Percentiles rank a stretch among this genome's conserved stretches.
Conservation (phyloP, 2,888 invertebrate genomes). For the Mesochorus sp. region DNA sequence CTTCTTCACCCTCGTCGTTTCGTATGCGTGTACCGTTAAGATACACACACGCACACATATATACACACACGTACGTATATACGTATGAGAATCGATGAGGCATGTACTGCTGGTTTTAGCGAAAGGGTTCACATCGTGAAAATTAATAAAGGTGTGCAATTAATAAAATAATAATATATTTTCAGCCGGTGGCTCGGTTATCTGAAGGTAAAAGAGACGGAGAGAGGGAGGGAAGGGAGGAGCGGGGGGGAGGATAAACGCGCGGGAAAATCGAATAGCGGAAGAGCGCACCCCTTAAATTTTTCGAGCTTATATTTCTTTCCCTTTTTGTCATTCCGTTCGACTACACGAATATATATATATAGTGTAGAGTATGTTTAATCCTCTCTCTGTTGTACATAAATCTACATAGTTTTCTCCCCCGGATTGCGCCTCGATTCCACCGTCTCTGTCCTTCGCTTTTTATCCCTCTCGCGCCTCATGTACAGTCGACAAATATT, state of each 20-base stretch:
- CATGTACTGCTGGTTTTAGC: slow-evolving; percentile 1
- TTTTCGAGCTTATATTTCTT: slow-evolving; percentile 58
- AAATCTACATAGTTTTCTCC: too few relatives aligned
- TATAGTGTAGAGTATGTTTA: background rate
- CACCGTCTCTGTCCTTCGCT: slow-evolving; percentile 31
- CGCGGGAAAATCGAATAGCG: slow-evolving; percentile 36
- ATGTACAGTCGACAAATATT: slow-evolving; percentile 53
- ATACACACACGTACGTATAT: background rate
- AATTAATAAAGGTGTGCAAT: slow-evolving; percentile 80
- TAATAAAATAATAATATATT: slow-evolving; percentile 79
- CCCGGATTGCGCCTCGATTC: background rate
- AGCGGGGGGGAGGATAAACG: slow-evolving; percentile 27
- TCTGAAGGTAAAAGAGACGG: background rate
- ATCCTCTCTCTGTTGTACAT: background rate
- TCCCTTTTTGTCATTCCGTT: slow-evolving; percentile 50
- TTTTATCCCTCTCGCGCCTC: slow-evolving; percentile 33
- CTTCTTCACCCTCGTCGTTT: too few relatives aligned
- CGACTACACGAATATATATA: background rate
- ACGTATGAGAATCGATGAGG: slow-evolving; percentile 27
- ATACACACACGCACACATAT: background rate
- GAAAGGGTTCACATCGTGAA: slow-evolving; percentile 58
- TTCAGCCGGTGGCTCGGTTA: slow-evolving; percentile 68
- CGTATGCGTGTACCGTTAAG: background rate
- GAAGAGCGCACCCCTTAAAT: slow-evolving; percentile 36
- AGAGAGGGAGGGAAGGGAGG: background rate